A percentile compares a stretch with the other conserved stretches of the same genome.
Conservation (phyloP, 2,797 vertebrate species). For the Valencia hispanica region DNA sequence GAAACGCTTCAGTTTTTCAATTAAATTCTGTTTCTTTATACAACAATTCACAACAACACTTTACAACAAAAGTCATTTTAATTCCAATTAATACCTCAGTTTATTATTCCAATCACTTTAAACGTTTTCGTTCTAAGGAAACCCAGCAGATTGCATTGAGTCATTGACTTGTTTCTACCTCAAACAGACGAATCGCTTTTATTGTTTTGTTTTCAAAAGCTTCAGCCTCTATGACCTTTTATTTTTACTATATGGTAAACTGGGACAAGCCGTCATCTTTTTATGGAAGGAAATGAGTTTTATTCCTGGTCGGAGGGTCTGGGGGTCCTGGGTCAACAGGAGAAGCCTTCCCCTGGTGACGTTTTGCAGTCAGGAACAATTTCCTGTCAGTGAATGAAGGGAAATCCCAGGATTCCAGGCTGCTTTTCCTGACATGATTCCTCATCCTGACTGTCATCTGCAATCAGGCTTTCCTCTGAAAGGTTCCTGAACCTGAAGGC, state of each 20-base stretch:
- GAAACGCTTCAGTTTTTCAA: too few relatives aligned
- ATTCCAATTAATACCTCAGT: too few relatives aligned
- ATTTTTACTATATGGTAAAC: constrained; percentile 6
- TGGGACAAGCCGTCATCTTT: not conserved
- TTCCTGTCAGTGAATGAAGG: constrained; percentile 26
- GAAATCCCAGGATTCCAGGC: constrained; percentile 29
- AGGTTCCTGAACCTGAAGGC: not conserved
- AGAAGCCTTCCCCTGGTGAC: constrained; percentile 37
- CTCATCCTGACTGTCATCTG: constrained; percentile 35
- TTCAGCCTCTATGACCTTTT: constrained; percentile 15
- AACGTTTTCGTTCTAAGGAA: too few relatives aligned
- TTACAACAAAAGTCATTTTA: too few relatives aligned
- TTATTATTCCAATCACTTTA: too few relatives aligned
- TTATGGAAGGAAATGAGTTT: constrained; percentile 42
- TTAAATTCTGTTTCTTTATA: too few relatives aligned
- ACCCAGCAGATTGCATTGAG: too few relatives aligned
- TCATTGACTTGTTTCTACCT: too few relatives aligned
- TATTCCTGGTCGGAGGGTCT: constrained; percentile 52
- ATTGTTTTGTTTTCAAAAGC: constrained; percentile 24
- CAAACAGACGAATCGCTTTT: constrained; percentile 1
- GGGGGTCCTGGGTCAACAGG: constrained; percentile 40
- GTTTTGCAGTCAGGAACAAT: too few relatives aligned
- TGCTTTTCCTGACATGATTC: constrained; percentile 75
- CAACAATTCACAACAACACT: too few relatives aligned
- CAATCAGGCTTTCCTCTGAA: too few relatives aligned